Base-by-base conservation (phyloP, 2,797 vertebrate species). In the Alcedo atthis region DNA sequence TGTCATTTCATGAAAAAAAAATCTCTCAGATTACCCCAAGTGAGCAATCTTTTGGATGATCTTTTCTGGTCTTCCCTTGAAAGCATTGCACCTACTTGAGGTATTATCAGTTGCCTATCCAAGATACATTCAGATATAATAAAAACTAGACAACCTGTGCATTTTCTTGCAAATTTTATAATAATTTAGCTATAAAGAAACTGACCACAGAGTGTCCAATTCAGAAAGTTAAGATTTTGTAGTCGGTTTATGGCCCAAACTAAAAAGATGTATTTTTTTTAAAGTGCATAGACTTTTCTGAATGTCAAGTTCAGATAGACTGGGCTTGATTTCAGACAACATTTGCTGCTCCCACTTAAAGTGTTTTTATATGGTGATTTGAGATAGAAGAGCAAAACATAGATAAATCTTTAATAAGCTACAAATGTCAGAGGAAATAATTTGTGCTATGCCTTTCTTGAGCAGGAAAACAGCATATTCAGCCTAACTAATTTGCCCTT, bases 371-470 rank as follows among this genome's bases (percentile, higher is more conserved):
- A 64, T 3, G 28, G 70, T 69, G 33, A 86, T 86, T 74, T 57
- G 37, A 93, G 45, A 66, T 81, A 79, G 26, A 59, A 88, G 58
- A 4, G 5, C 40, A 90, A 90, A 92, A 81, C 35, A 45, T 11
- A 28, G 59, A 91, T 86, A 91, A 84, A 91, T 88, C 57, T 94
- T 91, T 88, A 91, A 87, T 80, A 74, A 91, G 61, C 59, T 70
- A 81, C 57, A 64, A 90, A 81, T 0, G 2, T 79, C 63, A 74
- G n/a, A 90, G 62, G 64, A 89, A 92, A 37, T 74, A 90, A 80
- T 68, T 64, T 48, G 75, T 85, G 42, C 22, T 67, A 30, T 53
- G 71, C 12, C 78, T 74, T 77, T 76, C 75, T 77, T 0, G 0
- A 75, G 46, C 63, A 89, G 75, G 40, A 91, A 90, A 85, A 42